Percentiles rank a stretch among this genome's conserved stretches.
Evolutionary conservation across 1,140 invertebrate genomes (phyloP).

Genomic region (Drosophila sproati): DNA sequence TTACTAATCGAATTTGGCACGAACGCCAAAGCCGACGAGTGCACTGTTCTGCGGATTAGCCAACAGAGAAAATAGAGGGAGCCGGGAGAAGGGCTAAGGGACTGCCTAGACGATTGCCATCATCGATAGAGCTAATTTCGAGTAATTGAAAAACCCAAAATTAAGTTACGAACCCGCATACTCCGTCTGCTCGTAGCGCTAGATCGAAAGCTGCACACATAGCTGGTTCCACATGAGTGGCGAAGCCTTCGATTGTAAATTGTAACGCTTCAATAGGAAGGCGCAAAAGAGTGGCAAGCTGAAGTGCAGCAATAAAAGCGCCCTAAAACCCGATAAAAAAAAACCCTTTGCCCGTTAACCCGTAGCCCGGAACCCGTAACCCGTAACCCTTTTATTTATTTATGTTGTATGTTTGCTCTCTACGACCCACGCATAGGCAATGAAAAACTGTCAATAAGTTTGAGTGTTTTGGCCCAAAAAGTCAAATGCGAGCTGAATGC

Average conservation of each 20-base stretch:
- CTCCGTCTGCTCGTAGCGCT: background rate
- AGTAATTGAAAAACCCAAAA: conserved; percentile 43
- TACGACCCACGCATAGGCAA: conserved; percentile 33
- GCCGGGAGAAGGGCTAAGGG: background rate
- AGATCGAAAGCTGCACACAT: conserved; percentile 30
- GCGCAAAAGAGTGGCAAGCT: conserved; percentile 56
- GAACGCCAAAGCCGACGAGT: conserved; percentile 32
- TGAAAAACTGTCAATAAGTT: conserved; percentile 58
- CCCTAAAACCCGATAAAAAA: background rate
- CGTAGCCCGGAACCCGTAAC: background rate
- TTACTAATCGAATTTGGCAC: conserved; percentile 74
- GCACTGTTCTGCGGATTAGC: conserved; percentile 54
- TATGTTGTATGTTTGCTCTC: conserved; percentile 6
- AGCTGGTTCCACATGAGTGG: conserved; percentile 61
- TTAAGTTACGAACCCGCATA: conserved; percentile 24
- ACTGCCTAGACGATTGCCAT: conserved; percentile 27
- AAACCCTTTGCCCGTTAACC: background rate
- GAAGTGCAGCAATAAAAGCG: conserved; percentile 65
- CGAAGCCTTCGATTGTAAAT: conserved; percentile 65
- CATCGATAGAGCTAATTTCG: conserved; percentile 38
- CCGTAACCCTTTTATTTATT: conserved; percentile 13
- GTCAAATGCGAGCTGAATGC: conserved; percentile 73
- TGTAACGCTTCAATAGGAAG: conserved; percentile 76
- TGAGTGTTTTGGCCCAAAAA: conserved; percentile 69
- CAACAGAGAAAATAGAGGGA: background rate